A percentile compares a stretch with the other conserved stretches of the same genome.
These are phyloP conservation scores for Tetrax tetrax DNA, from an alignment of 2,113 vertebrate species.

Conservation along the genomic window DNA sequence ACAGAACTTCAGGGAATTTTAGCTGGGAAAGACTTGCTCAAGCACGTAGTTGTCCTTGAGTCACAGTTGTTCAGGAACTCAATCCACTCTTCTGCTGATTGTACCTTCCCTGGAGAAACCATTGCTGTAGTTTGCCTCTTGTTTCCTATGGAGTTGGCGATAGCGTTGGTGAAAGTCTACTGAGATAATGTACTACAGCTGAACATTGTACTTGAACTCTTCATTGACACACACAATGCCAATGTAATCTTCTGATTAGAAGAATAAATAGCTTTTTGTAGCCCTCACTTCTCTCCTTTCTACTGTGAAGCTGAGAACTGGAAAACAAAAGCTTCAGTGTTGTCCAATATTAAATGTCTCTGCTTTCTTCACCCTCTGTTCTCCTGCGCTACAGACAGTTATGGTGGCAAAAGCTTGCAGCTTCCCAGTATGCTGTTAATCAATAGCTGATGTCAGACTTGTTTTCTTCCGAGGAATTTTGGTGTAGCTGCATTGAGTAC, in stretches of 20 bases:
- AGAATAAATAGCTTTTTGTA: background rate
- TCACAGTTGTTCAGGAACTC: background rate
- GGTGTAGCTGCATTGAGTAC: background rate
- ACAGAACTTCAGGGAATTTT: background rate
- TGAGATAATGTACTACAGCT: background rate
- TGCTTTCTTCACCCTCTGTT: background rate
- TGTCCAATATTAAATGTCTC: background rate
- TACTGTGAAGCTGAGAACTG: background rate
- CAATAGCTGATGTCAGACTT: background rate
- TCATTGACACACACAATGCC: background rate
- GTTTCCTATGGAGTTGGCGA: background rate
- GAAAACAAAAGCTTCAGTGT: background rate
- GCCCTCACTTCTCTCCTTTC: background rate
- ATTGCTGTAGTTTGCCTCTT: background rate
- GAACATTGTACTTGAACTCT: accelerated
- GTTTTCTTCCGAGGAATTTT: background rate
- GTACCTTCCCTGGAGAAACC: background rate
- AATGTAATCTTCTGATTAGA: background rate
- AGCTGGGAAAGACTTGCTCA: background rate
- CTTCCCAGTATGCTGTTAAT: background rate
- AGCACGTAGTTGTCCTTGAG: background rate
- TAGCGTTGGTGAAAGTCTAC: background rate
- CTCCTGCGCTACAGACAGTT: background rate
- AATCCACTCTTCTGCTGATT: background rate
- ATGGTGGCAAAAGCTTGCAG: background rate